These are phyloP conservation scores for Lithophane leautieri DNA, from an alignment of 2,888 invertebrate genomes.

Conservation along the genomic window DNA sequence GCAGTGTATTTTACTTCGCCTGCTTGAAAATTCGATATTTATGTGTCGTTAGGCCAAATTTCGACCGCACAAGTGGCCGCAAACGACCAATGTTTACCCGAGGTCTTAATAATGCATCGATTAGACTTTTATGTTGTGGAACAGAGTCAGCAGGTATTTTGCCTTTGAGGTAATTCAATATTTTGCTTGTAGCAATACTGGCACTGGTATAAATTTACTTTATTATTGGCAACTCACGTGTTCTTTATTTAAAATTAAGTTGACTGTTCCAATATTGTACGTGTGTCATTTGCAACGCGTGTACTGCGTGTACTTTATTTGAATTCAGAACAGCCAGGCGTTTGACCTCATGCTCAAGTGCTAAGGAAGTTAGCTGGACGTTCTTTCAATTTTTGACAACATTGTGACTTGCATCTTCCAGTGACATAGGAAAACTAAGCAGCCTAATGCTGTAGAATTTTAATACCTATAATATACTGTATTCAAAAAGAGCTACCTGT, in stretches of 20 bases:
- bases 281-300: slow-evolving; percentile 24
- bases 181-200: slow-evolving; percentile 34
- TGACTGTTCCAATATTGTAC: slow-evolving; percentile 24
- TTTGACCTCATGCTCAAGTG: neutral
- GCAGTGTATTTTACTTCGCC: slow-evolving; percentile 53
- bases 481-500: slow-evolving; percentile 6
- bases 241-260: slow-evolving; percentile 36
- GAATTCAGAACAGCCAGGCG: slow-evolving; percentile 18
- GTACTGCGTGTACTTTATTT: slow-evolving; percentile 25
- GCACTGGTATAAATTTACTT: slow-evolving; percentile 20
- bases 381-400: no score
- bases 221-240: slow-evolving; percentile 28
- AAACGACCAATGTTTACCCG: slow-evolving; percentile 51
- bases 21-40: slow-evolving; percentile 56
- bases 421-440: neutral
- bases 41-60: slow-evolving; percentile 48
- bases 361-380: neutral
- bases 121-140: slow-evolving; percentile 47
- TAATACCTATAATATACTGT: neutral
- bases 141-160: slow-evolving; percentile 30
- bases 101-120: slow-evolving; percentile 53
- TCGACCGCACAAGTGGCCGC: slow-evolving; percentile 62
- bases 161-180: slow-evolving; percentile 42
- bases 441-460: neutral
- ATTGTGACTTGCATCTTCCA: neutral